These are phyloP conservation scores for Poecilia gillii DNA, from an alignment of 2,797 vertebrate genomes.

Conservation along the genomic window DNA sequence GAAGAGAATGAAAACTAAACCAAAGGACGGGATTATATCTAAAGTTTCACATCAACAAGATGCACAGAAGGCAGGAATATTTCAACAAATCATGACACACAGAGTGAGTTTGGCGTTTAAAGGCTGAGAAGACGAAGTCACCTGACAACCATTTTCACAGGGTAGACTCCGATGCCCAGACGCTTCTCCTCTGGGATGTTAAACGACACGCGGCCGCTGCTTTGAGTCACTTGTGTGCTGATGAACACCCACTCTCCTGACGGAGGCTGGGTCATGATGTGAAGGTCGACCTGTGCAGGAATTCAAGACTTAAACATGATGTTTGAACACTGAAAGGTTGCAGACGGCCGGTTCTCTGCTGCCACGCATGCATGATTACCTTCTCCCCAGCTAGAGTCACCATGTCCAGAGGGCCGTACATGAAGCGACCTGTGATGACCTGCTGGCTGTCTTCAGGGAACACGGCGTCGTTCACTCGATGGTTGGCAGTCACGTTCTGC, in stretches of 20 bases:
- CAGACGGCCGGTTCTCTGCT: neutral
- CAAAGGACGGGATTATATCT: neutral
- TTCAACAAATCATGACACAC: neutral
- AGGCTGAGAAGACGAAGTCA: slow-evolving; percentile 54
- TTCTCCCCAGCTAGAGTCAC: slow-evolving; percentile 98
- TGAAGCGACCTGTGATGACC: slow-evolving; percentile 91
- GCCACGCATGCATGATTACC: slow-evolving; percentile 71
- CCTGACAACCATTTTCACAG: slow-evolving; percentile 98
- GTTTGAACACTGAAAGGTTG: neutral
- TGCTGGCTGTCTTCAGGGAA: slow-evolving; percentile 92
- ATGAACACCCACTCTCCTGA: slow-evolving; percentile 96
- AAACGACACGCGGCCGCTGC: slow-evolving; percentile 93
- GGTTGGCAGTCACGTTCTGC: slow-evolving; percentile 97
- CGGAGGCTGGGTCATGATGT: slow-evolving; percentile 97
- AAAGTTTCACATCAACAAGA: neutral
- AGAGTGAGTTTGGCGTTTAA: neutral
- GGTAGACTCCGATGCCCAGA: slow-evolving; percentile 96
- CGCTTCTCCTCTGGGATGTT: slow-evolving; percentile 88
- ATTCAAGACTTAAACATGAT: slow-evolving; percentile 2
- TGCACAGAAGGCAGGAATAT: neutral
- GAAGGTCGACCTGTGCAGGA: slow-evolving; percentile 89
- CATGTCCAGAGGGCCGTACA: slow-evolving; percentile 98
- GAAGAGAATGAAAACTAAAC: neutral
- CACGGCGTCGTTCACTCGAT: slow-evolving; percentile 92
- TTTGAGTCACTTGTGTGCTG: slow-evolving; percentile 94